Evolutionary conservation across 2,888 invertebrate species (phyloP).

Genomic region (Tenodera sinensis): DNA sequence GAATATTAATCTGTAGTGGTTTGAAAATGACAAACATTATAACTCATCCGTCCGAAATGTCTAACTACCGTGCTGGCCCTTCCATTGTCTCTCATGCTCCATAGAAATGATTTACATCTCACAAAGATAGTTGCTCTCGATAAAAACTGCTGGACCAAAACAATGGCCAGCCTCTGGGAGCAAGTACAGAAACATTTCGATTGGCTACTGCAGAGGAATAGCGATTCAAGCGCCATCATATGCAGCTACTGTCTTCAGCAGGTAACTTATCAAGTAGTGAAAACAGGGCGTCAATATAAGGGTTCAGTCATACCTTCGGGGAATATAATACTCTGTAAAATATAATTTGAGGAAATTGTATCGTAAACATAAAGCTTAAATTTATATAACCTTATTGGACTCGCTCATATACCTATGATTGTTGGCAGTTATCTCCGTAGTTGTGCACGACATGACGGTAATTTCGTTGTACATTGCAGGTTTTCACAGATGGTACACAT

Average conservation of each 20-base stretch:
- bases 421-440: no score
- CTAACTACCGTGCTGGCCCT: conserved; percentile 12
- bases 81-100: conserved; percentile 4
- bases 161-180: background rate
- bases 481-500: no score
- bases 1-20: conserved; percentile 20
- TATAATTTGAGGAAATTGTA: no score
- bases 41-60: conserved; percentile 21
- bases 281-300: background rate
- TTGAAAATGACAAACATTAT: conserved; percentile 21
- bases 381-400: no score
- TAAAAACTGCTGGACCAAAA: background rate
- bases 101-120: conserved; percentile 10
- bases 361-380: no score
- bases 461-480: no score
- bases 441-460: no score
- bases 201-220: background rate
- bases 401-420: no score
- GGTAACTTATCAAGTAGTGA: background rate
- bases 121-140: background rate
- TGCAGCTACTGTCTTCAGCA: background rate
- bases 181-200: background rate
- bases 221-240: background rate
- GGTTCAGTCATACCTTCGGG: no score
- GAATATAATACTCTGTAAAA: no score